These are phyloP conservation scores for Cerceris rybyensis DNA, from an alignment of 2,888 invertebrate genomes.

Conservation along the genomic window DNA sequence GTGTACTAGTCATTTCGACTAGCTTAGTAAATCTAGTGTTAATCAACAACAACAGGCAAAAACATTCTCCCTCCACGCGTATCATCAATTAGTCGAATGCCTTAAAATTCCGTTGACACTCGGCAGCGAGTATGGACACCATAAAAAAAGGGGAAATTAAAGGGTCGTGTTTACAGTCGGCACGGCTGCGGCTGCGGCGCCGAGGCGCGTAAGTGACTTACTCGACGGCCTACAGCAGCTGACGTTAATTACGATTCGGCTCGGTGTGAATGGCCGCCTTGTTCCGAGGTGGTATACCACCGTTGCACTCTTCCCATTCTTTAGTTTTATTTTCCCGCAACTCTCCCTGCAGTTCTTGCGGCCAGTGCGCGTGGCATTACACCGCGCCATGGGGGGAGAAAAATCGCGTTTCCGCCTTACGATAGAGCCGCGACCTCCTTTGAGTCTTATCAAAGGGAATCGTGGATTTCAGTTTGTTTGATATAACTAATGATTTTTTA, in stretches of 20 bases:
- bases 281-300: slow-evolving; percentile 76
- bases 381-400: slow-evolving; percentile 26
- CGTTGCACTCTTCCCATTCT: slow-evolving; percentile 56
- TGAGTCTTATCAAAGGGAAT: slow-evolving; percentile 51
- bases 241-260: slow-evolving; percentile 77
- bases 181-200: slow-evolving; percentile 60
- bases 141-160: neutral
- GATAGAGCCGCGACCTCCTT: slow-evolving; percentile 63
- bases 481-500: no score
- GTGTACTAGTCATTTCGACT: no score
- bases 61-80: no score
- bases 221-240: slow-evolving; percentile 74
- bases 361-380: slow-evolving; percentile 35
- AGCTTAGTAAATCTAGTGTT: no score
- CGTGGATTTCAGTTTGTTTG: slow-evolving; percentile 9
- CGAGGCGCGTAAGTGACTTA: slow-evolving; percentile 73
- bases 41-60: no score
- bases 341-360: slow-evolving; percentile 33
- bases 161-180: slow-evolving; percentile 29
- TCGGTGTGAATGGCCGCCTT: slow-evolving; percentile 78
- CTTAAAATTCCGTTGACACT: neutral
- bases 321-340: slow-evolving; percentile 42
- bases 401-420: slow-evolving; percentile 42
- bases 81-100: no score
- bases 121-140: neutral